These are phyloP conservation scores for Numenius arquata DNA, from an alignment of 2,113 vertebrate species.

Conservation along the genomic window DNA sequence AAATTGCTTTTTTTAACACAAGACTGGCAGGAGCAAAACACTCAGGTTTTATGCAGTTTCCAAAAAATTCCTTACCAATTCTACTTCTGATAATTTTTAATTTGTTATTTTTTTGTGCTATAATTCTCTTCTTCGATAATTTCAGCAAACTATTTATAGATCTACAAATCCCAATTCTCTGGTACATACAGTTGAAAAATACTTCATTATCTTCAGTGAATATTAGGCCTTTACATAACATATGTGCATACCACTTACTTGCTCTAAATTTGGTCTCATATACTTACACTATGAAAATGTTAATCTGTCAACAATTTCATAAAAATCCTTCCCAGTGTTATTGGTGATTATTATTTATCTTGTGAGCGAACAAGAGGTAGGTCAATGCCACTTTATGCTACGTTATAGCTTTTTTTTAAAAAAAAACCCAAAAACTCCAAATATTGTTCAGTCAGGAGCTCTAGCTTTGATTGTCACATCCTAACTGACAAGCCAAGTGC, in stretches of 20 bases:
- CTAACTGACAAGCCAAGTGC: neutral
- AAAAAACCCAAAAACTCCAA: neutral
- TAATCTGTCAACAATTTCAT: neutral
- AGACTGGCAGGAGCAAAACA: neutral
- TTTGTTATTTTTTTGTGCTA: neutral
- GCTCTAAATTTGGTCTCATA: conserved; percentile 28
- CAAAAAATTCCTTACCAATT: neutral
- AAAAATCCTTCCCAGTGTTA: neutral
- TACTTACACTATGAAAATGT: neutral
- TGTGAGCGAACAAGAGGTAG: neutral
- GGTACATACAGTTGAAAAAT: neutral
- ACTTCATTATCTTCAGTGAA: neutral
- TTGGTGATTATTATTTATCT: neutral
- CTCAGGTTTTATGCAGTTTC: neutral
- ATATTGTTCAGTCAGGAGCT: neutral
- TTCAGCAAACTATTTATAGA: neutral
- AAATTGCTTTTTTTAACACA: neutral
- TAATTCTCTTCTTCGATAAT: neutral
- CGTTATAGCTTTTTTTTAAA: neutral
- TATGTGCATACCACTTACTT: conserved; percentile 5
- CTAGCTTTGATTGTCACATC: neutral
- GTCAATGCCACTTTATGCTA: neutral
- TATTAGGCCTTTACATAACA: conserved; percentile 44
- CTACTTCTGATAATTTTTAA: neutral
- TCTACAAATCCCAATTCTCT: neutral